These are phyloP conservation scores for Fragum whitleyi DNA, from an alignment of 2,888 invertebrate species.

Conservation along the genomic window DNA sequence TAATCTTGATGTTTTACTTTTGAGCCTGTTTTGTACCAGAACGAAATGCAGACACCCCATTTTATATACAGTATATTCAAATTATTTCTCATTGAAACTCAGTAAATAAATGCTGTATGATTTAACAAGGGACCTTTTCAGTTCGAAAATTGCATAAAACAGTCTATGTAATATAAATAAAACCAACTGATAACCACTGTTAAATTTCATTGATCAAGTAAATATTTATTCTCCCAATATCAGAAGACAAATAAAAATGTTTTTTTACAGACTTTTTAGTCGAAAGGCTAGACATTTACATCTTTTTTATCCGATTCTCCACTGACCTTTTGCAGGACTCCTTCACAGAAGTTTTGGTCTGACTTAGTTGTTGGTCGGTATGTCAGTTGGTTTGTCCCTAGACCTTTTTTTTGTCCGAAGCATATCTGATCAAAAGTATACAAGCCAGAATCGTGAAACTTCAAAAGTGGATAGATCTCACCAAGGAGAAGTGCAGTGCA, in stretches of 20 bases:
- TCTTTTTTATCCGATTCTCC: background rate
- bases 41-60: slow-evolving; percentile 27
- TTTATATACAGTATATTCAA: slow-evolving; percentile 24
- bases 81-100: slow-evolving; percentile 23
- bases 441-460: too few relatives aligned
- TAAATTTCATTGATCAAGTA: slow-evolving; percentile 44
- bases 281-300: slow-evolving; percentile 18
- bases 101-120: slow-evolving; percentile 17
- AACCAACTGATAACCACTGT: slow-evolving; percentile 51
- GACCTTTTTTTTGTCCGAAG: too few relatives aligned
- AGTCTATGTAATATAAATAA: slow-evolving; percentile 55
- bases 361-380: too few relatives aligned
- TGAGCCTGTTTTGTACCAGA: slow-evolving; percentile 13
- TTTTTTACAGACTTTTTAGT: slow-evolving; percentile 30
- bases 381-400: too few relatives aligned
- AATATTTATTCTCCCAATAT: slow-evolving; percentile 50
- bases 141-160: slow-evolving; percentile 45
- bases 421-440: too few relatives aligned
- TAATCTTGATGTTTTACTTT: slow-evolving; percentile 28
- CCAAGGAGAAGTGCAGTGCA: too few relatives aligned
- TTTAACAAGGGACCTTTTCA: slow-evolving; percentile 30
- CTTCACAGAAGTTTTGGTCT: too few relatives aligned
- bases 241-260: slow-evolving; percentile 52
- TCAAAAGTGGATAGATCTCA: too few relatives aligned
- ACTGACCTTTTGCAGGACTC: background rate